Percentiles rank a stretch among this genome's conserved stretches.
phyloP scores from a whole-genome alignment of 1,140 invertebrate genomes.

The Lepidotrigona ventralis region DNA sequence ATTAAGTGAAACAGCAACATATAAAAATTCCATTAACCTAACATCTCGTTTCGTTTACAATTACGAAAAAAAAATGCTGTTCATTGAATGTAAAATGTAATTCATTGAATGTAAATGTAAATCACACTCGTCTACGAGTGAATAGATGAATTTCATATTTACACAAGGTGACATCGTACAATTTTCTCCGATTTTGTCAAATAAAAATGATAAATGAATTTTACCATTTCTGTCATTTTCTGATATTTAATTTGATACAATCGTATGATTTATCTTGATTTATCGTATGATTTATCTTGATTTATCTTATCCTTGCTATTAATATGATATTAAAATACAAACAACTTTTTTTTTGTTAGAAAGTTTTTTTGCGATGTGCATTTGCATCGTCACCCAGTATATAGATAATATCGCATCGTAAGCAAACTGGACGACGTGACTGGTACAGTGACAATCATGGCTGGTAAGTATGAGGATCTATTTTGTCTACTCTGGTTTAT shows the following conservation, averaged over 20 bases:
- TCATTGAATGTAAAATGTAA: too few species aligned
- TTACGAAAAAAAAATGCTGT: too few species aligned
- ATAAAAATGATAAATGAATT: not conserved
- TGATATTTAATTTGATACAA: not conserved
- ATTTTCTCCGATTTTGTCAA: not conserved
- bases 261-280: not conserved
- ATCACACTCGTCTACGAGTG: not conserved
- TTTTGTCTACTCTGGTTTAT: constrained; percentile 29
- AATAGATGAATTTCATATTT: too few species aligned
- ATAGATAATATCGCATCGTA: constrained; percentile 32
- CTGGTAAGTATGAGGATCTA: constrained; percentile 72
- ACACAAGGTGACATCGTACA: not conserved
- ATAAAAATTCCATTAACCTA: not conserved
- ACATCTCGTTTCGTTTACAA: too few species aligned
- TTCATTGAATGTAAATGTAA: too few species aligned
- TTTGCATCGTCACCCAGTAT: constrained; percentile 45
- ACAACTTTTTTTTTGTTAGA: not conserved
- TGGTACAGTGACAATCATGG: constrained; percentile 76
- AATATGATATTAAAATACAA: not conserved
- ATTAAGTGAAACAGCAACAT: too few species aligned
- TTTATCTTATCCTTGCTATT: not conserved
- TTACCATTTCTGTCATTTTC: not conserved
- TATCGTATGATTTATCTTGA: not conserved
- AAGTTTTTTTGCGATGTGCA: not conserved
- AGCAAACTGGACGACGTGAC: constrained; percentile 75